Percentiles rank a stretch among this genome's conserved stretches.
These are phyloP conservation scores for Scaptomyza hsui DNA, from an alignment of 1,140 invertebrate genomes.

Conservation along the genomic window DNA sequence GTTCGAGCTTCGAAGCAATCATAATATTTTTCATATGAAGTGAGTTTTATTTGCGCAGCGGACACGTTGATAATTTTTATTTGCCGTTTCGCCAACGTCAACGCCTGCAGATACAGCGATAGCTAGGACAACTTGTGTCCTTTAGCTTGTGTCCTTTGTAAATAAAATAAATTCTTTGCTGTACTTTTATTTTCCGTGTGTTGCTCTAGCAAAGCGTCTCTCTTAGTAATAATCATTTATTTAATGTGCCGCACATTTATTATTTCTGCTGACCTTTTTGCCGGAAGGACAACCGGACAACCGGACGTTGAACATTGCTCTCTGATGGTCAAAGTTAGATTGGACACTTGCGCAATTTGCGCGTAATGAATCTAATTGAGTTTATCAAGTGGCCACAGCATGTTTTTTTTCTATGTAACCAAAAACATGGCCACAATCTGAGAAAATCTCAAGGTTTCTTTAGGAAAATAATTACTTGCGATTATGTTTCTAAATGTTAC, in stretches of 20 bases:
- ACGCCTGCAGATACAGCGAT: constrained; percentile 24
- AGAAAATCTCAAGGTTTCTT: not conserved
- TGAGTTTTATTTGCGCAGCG: constrained; percentile 64
- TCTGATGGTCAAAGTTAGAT: constrained; percentile 78
- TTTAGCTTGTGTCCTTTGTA: constrained; percentile 43
- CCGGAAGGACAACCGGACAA: constrained; percentile 1
- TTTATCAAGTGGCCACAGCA: constrained; percentile 58
- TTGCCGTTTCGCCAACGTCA: constrained; percentile 38
- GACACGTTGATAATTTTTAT: constrained; percentile 81
- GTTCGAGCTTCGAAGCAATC: constrained; percentile 47
- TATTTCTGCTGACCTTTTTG: constrained; percentile 66
- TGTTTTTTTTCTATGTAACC: too few species aligned
- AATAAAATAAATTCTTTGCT: constrained; percentile 70
- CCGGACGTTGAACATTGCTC: not conserved
- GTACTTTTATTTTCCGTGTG: constrained; percentile 68
- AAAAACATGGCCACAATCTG: not conserved
- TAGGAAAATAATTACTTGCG: not conserved
- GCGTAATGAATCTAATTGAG: constrained; percentile 76
- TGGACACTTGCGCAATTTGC: constrained; percentile 74
- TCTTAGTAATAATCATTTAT: constrained; percentile 75
- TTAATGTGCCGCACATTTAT: constrained; percentile 75
- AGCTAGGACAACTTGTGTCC: constrained; percentile 13
- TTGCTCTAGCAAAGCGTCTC: not conserved
- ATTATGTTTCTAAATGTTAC: not conserved
- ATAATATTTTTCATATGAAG: constrained; percentile 60